Base-by-base conservation (phyloP, 2,797 vertebrate genomes). In the Merluccius polli region DNA sequence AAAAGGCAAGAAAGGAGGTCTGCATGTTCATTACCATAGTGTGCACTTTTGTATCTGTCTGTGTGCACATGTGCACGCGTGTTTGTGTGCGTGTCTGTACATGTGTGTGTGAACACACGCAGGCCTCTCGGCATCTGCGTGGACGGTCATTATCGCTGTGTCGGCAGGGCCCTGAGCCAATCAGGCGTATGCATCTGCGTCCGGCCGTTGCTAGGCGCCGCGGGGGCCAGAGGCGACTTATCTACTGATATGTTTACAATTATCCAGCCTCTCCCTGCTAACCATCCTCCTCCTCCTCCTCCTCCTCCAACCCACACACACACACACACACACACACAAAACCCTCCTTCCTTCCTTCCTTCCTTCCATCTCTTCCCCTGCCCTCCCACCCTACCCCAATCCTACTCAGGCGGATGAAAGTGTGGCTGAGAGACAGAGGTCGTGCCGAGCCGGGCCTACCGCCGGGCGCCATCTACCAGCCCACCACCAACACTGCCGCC, bases 241-340 rank as follows among this genome's bases (percentile, higher is more conserved):
- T 93, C 92, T 87, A 88, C 88, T 87, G 87, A 92, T 87, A 92
- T 92, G 89, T 86, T 81, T 78, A 91, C 89, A 92, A 94, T 95
- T 91, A 93, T 86, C 84, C 82, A 6, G 30, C 59, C 24, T 59
- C 52, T 59, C 6, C 52, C 52, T 59, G 59, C 24, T 27, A 24
- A 27, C 59, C 78, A 73, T 84, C 79, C 73, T 65, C n/a, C 78
- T 52, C 75, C 31, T 30, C 76, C 79, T 71, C 73, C 71, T 48
- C n/a, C 32, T 73, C 31, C 73, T 63, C 48, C 52, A n/a, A 59
- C 21, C 32, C 24, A 33, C 77, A 38, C 11, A 12, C 36, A 12
- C 36, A 12, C 36, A 12, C 36, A 38, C 36, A 63, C 59, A 63
- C 52, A 63, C 59, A 63, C 59, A 27, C 59, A 63, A 6, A 63